Evolutionary conservation across 2,888 invertebrate genomes (phyloP), one percentile per base, ranked within the genome.

Genomic region (Eucriotettix oculatus): DNA sequence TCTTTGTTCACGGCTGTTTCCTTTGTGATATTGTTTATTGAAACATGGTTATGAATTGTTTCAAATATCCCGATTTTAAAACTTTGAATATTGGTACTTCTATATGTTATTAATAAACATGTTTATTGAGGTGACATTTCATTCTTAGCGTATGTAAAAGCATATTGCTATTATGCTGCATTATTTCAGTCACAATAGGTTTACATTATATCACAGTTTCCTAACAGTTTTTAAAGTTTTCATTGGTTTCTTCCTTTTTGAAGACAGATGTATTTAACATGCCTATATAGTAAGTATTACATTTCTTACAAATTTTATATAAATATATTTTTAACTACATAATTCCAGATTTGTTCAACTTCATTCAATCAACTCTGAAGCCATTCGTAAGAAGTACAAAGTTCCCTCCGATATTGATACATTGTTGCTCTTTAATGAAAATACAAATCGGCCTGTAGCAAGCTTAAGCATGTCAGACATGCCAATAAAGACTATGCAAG

Each of bases 391-490:
- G 7, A 81, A 83, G 58, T 90, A 84, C 73, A 86, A 87, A 73
- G 81, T 90, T 42, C 76, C 89, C 70, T 74, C 81, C 68, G 83
- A 84, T 68, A 76, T 85, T 73, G 90, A 91, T 68, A 86, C 87
- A 0, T 79, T 97, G 69, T 79, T 96, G 64, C 77, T 97, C 61
- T 90, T 97, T 71, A 94, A 95, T 74, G 97, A 97, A 71, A 87
- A 89, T 70, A 79, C 81, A 7, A 76, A 80, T 14, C 80, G 85
- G 67, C 90, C 94, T 0, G 86, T 87, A 62, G 93, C 92, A 44
- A 88, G 88, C 64, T 82, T 94, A 64, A 86, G 87, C 67, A 94
- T 95, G 85, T 82, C 86, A 55, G 92, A 94, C 72, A 89, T 97
- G 70, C 88, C 93, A 12, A 86, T 89, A 41, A 84, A 86, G 68